These are phyloP conservation scores for Discoglossus pictus DNA, from an alignment of 2,797 vertebrate species.

Conservation along the genomic window DNA sequence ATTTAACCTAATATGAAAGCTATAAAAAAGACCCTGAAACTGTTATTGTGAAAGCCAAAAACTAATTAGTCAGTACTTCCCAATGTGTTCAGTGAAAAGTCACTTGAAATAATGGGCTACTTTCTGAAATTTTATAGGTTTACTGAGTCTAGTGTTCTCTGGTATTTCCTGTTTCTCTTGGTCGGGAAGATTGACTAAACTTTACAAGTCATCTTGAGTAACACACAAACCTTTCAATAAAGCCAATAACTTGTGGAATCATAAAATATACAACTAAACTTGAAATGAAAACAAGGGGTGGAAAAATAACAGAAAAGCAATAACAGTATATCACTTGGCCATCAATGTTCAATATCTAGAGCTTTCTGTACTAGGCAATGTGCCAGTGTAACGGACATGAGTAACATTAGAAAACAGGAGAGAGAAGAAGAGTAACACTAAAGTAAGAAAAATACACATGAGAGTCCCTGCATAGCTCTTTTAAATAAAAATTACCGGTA, in stretches of 20 bases:
- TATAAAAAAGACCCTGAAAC: slow-evolving; percentile 77
- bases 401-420: slow-evolving; percentile 4
- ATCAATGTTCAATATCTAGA: slow-evolving; percentile 51
- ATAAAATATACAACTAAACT: slow-evolving; percentile 72
- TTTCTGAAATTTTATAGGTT: slow-evolving; percentile 91
- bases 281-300: slow-evolving; percentile 61
- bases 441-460: too few species aligned
- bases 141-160: slow-evolving; percentile 88
- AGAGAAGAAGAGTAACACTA: slow-evolving; percentile 9
- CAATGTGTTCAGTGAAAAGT: slow-evolving; percentile 90
- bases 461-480: too few species aligned
- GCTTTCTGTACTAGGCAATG: slow-evolving; percentile 24
- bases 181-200: slow-evolving; percentile 82
- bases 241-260: slow-evolving; percentile 76
- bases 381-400: slow-evolving; percentile 20
- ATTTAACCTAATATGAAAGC: slow-evolving; percentile 74
- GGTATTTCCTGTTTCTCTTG: slow-evolving; percentile 95
- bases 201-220: slow-evolving; percentile 93
- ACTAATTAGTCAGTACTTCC: slow-evolving; percentile 94
- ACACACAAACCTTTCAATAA: slow-evolving; percentile 80
- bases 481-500: too few species aligned
- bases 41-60: slow-evolving; percentile 90
- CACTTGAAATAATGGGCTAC: slow-evolving; percentile 89
- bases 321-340: slow-evolving; percentile 48
- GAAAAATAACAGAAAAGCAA: slow-evolving; percentile 60